phyloP scores from a whole-genome alignment of 2,113 vertebrate species.

The rabbit (Oryctolagus cuniculus) region mOryCun1.1 NC_091436.1:146774501-146775000 shows the following conservation, averaged over 20 bases:
- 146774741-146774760: neutral
- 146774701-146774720: neutral
- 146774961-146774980: neutral
- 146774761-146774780: neutral
- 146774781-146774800: neutral
- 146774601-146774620: constrained; percentile 2
- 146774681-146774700: neutral
- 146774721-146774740: neutral
- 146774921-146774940: neutral
- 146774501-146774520: constrained; percentile 54
- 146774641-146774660: constrained; percentile 1
- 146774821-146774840: neutral
- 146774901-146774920: neutral
- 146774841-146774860: neutral
- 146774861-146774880: neutral
- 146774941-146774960: neutral
- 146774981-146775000: neutral
- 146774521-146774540: constrained; percentile 12
- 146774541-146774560: neutral
- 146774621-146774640: neutral
- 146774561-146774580: constrained; percentile 60
- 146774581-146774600: constrained; percentile 24
- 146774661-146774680: too few relatives aligned
- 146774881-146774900: neutral
- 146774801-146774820: neutral